Percentiles rank a stretch among this genome's conserved stretches.
Evolutionary conservation across 2,113 vertebrate species (phyloP).

Genomic region (Gnathonemus echidnorhynchus): DNA sequence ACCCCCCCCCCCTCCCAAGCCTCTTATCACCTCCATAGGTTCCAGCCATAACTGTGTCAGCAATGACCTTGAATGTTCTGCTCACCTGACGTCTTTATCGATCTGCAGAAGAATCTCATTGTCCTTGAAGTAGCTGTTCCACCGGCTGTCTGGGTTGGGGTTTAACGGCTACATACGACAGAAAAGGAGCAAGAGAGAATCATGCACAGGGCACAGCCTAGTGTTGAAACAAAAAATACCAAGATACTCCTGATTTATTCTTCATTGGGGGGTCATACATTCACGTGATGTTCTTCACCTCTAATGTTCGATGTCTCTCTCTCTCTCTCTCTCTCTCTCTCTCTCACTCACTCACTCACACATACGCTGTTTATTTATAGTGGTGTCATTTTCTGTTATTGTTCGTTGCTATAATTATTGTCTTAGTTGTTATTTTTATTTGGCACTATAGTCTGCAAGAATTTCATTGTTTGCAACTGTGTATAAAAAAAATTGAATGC

Average conservation of each 20-base stretch:
- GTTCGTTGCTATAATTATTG: background rate
- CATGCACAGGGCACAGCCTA: background rate
- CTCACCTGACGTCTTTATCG: conserved; percentile 93
- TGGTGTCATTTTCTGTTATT: background rate
- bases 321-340: too few species aligned
- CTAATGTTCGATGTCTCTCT: background rate
- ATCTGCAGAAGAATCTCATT: conserved; percentile 95
- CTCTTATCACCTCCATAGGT: background rate
- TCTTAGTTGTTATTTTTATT: background rate
- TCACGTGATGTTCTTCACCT: background rate
- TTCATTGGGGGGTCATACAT: background rate
- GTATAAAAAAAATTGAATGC: background rate
- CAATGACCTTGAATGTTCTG: background rate
- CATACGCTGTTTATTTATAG: background rate
- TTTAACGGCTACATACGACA: conserved; percentile 76
- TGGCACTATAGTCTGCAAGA: background rate
- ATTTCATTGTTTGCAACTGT: background rate
- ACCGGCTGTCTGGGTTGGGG: conserved; percentile 87
- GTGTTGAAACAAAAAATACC: background rate
- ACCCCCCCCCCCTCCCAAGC: background rate
- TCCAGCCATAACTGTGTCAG: background rate
- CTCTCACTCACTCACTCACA: background rate
- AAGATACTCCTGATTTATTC: background rate
- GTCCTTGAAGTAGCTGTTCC: conserved; percentile 97
- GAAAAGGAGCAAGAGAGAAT: background rate